These are phyloP conservation scores for Stegana nigrithorax DNA, from an alignment of 2,888 invertebrate genomes.

Conservation along the genomic window DNA sequence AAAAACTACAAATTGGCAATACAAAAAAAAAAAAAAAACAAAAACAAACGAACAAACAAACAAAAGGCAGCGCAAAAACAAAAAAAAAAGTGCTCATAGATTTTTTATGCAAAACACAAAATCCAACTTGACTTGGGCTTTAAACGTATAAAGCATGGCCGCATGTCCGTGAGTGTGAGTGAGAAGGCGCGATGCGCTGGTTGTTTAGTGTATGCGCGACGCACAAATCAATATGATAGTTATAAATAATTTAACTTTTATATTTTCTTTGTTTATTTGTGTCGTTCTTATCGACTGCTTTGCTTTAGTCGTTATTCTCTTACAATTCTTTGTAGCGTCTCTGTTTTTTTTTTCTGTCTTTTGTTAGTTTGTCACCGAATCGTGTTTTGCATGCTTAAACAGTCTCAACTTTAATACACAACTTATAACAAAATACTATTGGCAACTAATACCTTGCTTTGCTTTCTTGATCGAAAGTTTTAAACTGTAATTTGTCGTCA, in stretches of 20 bases:
- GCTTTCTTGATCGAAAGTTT: too few species aligned
- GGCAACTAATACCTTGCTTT: too few species aligned
- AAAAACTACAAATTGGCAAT: slow-evolving; percentile 3
- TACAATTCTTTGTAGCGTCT: too few species aligned
- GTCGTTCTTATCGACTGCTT: too few species aligned
- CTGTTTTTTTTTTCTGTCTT: neutral
- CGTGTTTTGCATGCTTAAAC: slow-evolving; percentile 3
- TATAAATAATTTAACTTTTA: slow-evolving; percentile 2
- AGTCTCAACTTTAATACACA: too few species aligned
- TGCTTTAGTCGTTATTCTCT: too few species aligned
- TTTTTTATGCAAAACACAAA: neutral
- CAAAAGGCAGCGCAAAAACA: neutral
- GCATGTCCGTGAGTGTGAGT: neutral
- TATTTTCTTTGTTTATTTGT: neutral
- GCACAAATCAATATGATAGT: neutral
- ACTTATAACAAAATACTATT: too few species aligned
- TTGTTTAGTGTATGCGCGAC: neutral
- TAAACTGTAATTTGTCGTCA: neutral
- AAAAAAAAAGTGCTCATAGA: neutral
- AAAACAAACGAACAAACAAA: neutral
- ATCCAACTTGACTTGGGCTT: neutral
- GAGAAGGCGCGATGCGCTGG: too few species aligned
- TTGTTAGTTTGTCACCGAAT: neutral
- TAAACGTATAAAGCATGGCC: neutral
- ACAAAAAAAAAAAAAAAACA: slow-evolving; percentile 4